Percentiles rank a stretch among this genome's conserved stretches.
Evolutionary conservation across 2,797 vertebrate species (phyloP).

Genomic region (Urophycis tenuis): DNA sequence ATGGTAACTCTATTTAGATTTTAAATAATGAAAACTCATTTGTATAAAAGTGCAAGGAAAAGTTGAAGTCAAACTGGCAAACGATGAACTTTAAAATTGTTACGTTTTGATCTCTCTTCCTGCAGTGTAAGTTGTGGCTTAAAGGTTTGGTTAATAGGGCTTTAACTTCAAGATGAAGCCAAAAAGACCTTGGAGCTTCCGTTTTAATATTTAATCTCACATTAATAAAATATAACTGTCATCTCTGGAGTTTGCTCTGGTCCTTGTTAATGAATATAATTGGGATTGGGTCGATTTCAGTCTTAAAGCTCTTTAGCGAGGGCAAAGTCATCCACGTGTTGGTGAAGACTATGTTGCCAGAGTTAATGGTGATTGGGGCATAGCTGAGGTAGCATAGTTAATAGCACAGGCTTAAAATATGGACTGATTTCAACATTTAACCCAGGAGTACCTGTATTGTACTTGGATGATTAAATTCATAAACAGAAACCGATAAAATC

Average conservation of each 20-base stretch:
- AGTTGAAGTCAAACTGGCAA: background rate
- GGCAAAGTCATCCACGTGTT: background rate
- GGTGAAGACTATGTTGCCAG: background rate
- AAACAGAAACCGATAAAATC: background rate
- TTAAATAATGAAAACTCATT: background rate
- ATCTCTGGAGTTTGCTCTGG: conserved; percentile 13
- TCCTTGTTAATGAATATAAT: conserved; percentile 8
- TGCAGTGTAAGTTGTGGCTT: background rate
- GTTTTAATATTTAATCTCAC: conserved; percentile 5
- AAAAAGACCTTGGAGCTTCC: conserved; percentile 11
- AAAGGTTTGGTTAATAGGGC: background rate
- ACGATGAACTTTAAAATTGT: background rate
- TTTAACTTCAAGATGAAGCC: background rate
- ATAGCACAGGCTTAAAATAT: background rate
- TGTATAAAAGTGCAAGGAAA: background rate
- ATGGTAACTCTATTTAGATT: background rate
- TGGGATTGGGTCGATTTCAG: background rate
- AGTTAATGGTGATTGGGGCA: background rate
- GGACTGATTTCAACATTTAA: background rate
- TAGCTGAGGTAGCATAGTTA: background rate
- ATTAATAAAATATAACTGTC: conserved; percentile 17
- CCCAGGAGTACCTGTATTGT: background rate
- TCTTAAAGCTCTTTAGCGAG: conserved; percentile 10
- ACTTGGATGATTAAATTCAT: background rate
- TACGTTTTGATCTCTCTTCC: background rate